Base-by-base conservation (phyloP, 2,888 invertebrate genomes). In the Meiosimyza platycephala region DNA sequence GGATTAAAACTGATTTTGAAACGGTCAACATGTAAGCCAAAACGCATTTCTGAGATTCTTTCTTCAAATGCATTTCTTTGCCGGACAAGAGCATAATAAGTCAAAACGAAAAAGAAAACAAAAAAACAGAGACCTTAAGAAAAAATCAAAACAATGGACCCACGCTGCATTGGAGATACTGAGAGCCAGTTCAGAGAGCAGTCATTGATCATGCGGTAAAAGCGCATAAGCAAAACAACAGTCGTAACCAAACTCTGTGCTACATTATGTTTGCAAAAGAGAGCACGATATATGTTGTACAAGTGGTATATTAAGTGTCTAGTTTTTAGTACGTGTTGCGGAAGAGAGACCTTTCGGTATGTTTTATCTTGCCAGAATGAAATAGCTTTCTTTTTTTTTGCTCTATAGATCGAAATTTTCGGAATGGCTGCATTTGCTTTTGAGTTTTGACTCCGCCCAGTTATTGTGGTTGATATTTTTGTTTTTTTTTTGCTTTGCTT, bases 1-100 rank as follows among this genome's bases (percentile, higher is more conserved):
- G 84, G 82, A 82, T 83, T 81, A 80, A 84, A 83, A 87, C 87
- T 87, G 85, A 86, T 84, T 85, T 85, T 78, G 81, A 83, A 85
- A 83, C 81, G 84, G 82, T 83, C 84, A 83, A 75, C 80, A 78
- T 72, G 75, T 80, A 78, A 80, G 81, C 81, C 82, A 84, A 84
- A 81, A 84, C 81, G 79, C 78, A 80, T 82, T 79, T 81, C 79
- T 85, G 84, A 84, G 82, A 84, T 83, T 85, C 80, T 80, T 79
- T 72, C 67, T 72, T 67, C 52, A n/a, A 54, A 73, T 50, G 51
- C 64, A 18, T 63, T 47, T 16, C 55, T 12, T 62, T 51, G 50
- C 40, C 16, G 15, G 33, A 51, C 62, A 48, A 48, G 54, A 62
- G 70, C 69, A 47, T 68, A 33, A 65, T 59, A 48, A 72, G 22